phyloP scores from a whole-genome alignment of 1,140 invertebrate species.

The Panulirus ornatus region DNA sequence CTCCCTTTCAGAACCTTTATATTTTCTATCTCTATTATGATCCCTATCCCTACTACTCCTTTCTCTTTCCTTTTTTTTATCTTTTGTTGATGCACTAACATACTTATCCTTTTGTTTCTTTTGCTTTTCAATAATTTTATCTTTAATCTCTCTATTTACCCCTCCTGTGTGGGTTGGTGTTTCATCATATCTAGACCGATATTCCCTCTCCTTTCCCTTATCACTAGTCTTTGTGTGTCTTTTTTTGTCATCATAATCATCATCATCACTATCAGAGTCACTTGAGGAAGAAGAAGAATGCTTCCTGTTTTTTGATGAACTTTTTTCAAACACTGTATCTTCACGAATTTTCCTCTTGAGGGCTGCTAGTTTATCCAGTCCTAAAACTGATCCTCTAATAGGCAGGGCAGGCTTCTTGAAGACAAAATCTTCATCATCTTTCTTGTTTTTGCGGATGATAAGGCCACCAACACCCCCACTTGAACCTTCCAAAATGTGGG shows the following conservation, averaged over 20 bases:
- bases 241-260: slow-evolving; percentile 19
- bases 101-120: slow-evolving; percentile 78
- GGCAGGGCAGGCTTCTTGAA: slow-evolving; percentile 85
- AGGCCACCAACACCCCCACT: slow-evolving; percentile 87
- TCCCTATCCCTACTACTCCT: slow-evolving; percentile 29
- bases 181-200: slow-evolving; percentile 88
- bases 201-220: slow-evolving; percentile 81
- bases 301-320: not conserved
- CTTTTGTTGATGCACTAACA: slow-evolving; percentile 81
- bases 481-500: slow-evolving; percentile 85
- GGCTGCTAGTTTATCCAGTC: slow-evolving; percentile 91
- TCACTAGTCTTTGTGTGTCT: not conserved
- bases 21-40: slow-evolving; percentile 72
- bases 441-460: slow-evolving; percentile 83
- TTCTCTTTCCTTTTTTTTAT: slow-evolving; percentile 77
- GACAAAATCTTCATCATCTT: slow-evolving; percentile 82
- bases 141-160: slow-evolving; percentile 87
- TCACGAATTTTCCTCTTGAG: slow-evolving; percentile 75
- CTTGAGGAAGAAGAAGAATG: not conserved
- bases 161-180: slow-evolving; percentile 96
- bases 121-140: slow-evolving; percentile 84
- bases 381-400: slow-evolving; percentile 85
- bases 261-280: not conserved
- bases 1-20: slow-evolving; percentile 77
- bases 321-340: slow-evolving; percentile 65